phyloP scores from a whole-genome alignment of 2,113 vertebrate species.

The Sceloporus undulatus region DNA sequence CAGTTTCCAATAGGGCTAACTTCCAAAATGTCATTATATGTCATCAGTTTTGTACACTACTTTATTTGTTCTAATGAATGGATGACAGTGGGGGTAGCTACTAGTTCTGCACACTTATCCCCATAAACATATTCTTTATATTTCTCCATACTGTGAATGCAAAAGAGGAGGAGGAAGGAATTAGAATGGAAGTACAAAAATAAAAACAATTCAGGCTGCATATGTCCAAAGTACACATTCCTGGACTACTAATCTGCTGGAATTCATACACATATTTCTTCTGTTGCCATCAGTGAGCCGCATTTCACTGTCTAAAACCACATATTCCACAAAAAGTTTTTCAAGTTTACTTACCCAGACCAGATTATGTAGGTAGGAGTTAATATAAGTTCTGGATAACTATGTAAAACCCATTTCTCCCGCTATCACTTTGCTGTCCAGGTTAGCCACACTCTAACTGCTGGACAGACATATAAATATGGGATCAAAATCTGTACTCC shows the following conservation, averaged over 20 bases:
- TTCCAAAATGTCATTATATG: not conserved
- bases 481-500: not conserved
- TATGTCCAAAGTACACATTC: not conserved
- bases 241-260: not conserved
- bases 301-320: not conserved
- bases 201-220: not conserved
- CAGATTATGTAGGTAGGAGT: not conserved
- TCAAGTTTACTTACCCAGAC: not conserved
- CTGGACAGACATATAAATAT: conserved; percentile 1
- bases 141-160: not conserved
- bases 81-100: not conserved
- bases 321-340: not conserved
- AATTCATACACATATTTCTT: not conserved
- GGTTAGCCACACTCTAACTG: not conserved
- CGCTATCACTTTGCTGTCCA: not conserved
- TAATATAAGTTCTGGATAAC: not conserved
- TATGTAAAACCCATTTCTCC: not conserved
- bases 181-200: not conserved
- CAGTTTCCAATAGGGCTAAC: not conserved
- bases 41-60: no score
- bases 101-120: not conserved
- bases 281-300: not conserved
- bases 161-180: not conserved
- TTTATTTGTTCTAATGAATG: not conserved
- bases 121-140: not conserved